A percentile compares a stretch with the other conserved stretches of the same genome.
Evolutionary conservation across 2,797 vertebrate species (phyloP).

Genomic region (Syncerus caffer): DNA sequence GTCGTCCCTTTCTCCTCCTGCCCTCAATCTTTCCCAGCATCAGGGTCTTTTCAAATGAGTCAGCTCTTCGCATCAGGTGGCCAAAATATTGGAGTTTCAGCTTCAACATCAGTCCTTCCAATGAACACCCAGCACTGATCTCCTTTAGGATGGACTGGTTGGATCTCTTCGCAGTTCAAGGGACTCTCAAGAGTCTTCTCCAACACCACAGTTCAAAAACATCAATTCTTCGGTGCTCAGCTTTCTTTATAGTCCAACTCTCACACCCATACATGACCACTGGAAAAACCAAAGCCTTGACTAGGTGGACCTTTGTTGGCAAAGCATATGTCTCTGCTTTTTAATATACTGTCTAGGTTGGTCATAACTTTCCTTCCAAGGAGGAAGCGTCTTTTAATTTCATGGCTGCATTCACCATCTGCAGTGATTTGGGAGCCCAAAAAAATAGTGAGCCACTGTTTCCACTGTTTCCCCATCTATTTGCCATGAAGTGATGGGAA

Average conservation of each 20-base stretch:
- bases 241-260: neutral
- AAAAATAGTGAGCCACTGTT: neutral
- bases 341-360: neutral
- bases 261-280: neutral
- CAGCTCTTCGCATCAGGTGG: neutral
- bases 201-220: neutral
- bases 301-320: neutral
- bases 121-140: neutral
- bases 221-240: neutral
- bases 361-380: neutral
- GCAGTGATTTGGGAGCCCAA: neutral
- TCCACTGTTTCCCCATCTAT: neutral
- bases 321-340: neutral
- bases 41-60: neutral
- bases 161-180: neutral
- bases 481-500: neutral
- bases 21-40: neutral
- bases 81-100: neutral
- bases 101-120: neutral
- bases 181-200: neutral
- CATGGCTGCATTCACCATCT: neutral
- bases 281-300: neutral
- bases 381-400: neutral
- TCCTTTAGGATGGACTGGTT: neutral
- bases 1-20: neutral